phyloP scores from a whole-genome alignment of 2,797 vertebrate species.

The Molossus molossus region DNA sequence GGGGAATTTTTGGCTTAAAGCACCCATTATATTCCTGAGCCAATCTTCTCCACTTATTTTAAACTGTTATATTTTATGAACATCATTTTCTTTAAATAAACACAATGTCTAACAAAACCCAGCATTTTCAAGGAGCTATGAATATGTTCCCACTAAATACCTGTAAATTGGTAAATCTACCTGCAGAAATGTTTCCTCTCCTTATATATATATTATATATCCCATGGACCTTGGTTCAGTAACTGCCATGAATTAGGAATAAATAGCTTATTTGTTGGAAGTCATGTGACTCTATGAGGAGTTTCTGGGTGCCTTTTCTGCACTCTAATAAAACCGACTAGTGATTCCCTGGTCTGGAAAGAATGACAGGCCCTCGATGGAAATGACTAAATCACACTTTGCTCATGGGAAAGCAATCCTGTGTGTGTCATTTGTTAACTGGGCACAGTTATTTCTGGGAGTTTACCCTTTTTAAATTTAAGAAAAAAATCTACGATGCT shows the following conservation, averaged over 20 bases:
- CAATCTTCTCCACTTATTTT: background rate
- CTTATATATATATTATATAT: background rate
- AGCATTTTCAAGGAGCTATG: background rate
- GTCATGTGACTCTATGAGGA: background rate
- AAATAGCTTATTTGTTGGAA: slow-evolving; percentile 25
- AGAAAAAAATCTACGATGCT: background rate
- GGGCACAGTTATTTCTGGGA: slow-evolving; percentile 42
- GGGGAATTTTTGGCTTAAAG: background rate
- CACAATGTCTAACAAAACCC: background rate
- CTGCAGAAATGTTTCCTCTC: background rate
- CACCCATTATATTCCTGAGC: background rate
- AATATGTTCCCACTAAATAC: background rate
- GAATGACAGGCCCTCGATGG: background rate
- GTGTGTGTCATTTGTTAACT: background rate
- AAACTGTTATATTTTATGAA: slow-evolving; percentile 19
- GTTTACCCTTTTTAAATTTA: background rate
- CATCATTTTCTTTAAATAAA: background rate
- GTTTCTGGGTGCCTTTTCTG: background rate
- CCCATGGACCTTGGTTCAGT: background rate
- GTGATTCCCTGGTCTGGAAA: background rate
- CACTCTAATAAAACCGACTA: background rate
- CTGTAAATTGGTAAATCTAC: background rate
- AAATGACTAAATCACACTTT: background rate
- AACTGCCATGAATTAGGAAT: background rate
- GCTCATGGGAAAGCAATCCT: background rate